These are phyloP conservation scores for Macroteleia sp. DNA, from an alignment of 2,888 invertebrate species.

Conservation along the genomic window DNA sequence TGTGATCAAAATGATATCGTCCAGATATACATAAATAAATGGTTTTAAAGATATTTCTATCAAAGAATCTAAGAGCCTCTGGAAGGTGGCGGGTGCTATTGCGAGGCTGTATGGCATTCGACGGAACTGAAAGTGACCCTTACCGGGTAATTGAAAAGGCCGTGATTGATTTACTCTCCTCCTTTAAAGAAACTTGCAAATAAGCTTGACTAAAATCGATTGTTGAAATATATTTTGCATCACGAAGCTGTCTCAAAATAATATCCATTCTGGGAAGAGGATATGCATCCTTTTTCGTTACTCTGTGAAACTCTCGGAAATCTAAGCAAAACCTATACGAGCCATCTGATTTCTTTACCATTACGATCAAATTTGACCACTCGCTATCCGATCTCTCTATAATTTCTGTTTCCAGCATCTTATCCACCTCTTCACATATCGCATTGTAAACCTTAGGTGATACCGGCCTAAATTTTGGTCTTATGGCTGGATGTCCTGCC, in stretches of 20 bases:
- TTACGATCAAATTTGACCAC: background rate
- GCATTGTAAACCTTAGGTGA: slow-evolving; percentile 5
- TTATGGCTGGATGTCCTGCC: background rate
- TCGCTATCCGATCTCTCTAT: slow-evolving; percentile 12
- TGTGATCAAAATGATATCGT: no score
- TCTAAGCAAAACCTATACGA: no score
- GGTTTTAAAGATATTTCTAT: background rate
- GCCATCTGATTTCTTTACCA: no score
- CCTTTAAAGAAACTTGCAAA: background rate
- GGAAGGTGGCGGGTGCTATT: background rate
- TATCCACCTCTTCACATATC: slow-evolving; percentile 3
- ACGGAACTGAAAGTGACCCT: background rate
- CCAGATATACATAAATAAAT: no score
- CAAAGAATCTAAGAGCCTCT: background rate
- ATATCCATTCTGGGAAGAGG: no score
- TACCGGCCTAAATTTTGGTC: slow-evolving; percentile 16
- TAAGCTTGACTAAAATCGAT: no score
- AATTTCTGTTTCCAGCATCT: background rate
- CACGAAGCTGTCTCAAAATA: no score
- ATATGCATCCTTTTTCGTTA: no score
- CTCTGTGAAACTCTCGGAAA: no score
- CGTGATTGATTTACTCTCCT: background rate
- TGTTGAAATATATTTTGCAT: no score
- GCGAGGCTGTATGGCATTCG: background rate
- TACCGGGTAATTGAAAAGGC: background rate